phyloP scores from a whole-genome alignment of 1,140 invertebrate species.

The Magallana gigas region DNA sequence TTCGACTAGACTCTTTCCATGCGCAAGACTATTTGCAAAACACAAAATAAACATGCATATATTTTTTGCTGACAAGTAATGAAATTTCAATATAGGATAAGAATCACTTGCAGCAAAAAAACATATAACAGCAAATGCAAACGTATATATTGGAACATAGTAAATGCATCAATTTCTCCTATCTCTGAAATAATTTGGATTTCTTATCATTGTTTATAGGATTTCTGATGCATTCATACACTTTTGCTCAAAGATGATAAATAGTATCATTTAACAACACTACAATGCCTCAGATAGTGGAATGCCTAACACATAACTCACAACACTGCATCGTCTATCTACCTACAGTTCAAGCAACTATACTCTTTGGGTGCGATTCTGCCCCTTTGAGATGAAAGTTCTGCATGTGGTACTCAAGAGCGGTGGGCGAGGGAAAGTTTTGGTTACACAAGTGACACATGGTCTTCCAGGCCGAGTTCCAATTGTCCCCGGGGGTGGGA shows the following conservation, averaged over 20 bases:
- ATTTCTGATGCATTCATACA: slow-evolving; percentile 31
- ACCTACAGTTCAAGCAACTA: slow-evolving; percentile 24
- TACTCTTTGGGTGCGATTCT: slow-evolving; percentile 22
- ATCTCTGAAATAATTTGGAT: slow-evolving; percentile 29
- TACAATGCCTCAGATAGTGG: slow-evolving; percentile 8
- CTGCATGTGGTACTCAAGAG: slow-evolving; percentile 78
- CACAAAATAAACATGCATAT: not conserved
- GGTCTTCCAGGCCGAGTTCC: slow-evolving; percentile 74
- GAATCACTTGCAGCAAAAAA: not conserved
- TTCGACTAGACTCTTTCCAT: slow-evolving; percentile 36
- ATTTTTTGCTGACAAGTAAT: not conserved
- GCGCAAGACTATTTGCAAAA: slow-evolving; percentile 32
- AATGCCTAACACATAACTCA: slow-evolving; percentile 31
- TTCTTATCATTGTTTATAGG: slow-evolving; percentile 31
- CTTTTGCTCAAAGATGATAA: slow-evolving; percentile 16
- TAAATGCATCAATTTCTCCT: slow-evolving; percentile 11
- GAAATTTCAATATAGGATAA: not conserved
- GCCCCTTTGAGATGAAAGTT: slow-evolving; percentile 68
- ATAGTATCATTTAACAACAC: slow-evolving; percentile 27
- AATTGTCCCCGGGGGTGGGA: slow-evolving; percentile 54
- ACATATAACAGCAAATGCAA: not conserved
- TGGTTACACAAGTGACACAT: slow-evolving; percentile 79
- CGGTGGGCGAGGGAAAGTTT: slow-evolving; percentile 74
- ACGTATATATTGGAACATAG: not conserved
- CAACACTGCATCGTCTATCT: not conserved